Base-by-base conservation (phyloP, 2,113 vertebrate genomes). In the Pedetes capensis region DNA sequence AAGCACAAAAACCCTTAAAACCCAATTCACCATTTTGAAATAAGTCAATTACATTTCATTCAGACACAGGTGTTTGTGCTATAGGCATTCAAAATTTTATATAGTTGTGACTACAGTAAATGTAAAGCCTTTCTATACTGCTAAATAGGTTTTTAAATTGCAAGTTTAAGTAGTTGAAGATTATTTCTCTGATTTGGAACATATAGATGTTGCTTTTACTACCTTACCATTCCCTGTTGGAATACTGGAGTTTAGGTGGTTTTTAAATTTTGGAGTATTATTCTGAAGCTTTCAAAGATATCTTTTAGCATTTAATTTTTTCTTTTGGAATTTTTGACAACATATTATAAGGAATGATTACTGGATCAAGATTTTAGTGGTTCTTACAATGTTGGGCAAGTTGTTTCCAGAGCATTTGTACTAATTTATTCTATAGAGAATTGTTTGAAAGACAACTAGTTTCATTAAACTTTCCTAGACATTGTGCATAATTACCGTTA, bases 331-430 rank as follows among this genome's bases (percentile, higher is more conserved):
- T 22, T 87, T 66, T 93, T 92, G 53, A 76, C 51, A 37, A 47
- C 49, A 61, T 23, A 61, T 81, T 80, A 95, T 44, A 96, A 91
- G 32, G 25, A 72, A 78, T 29, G 13, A 55, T 95, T 63, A 39
- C 22, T 37, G 37, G 69, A 85, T 94, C 63, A 89, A 59, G 44
- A 9, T 69, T 89, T 66, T 51, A 55, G 47, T 44, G 20, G 3
- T 78, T 78, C 47, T 87, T 64, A 69, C 11, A 83, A 9, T 22
- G 1, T 69, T 5, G 47, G 6, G 51, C 11, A 88, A 91, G 90
- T 79, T 29, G 17, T 71, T 96, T 74, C 61, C 37, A 91, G 49
- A 85, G n/a, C 10, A 93, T 72, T 63, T 66, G n/a, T 82, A n/a
- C 34, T 78, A 51, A 57, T 51, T 72, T 81, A 86, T 44, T 71